phyloP scores from a whole-genome alignment of 2,113 vertebrate genomes.

The Myanophis thanlyinensis region DNA sequence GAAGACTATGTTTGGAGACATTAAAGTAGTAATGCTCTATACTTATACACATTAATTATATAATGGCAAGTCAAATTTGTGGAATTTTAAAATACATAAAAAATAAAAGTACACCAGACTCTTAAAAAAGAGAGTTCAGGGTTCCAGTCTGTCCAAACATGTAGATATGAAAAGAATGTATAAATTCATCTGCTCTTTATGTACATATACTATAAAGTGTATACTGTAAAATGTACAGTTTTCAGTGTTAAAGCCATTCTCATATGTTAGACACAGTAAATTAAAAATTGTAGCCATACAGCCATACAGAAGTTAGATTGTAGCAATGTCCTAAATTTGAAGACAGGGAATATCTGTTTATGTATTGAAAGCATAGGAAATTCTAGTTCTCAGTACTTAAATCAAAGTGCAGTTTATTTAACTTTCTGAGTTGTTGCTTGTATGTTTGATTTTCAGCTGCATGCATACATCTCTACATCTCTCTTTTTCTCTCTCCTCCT shows the following conservation, averaged over 20 bases:
- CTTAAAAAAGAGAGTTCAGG: neutral
- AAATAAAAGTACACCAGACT: neutral
- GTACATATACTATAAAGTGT: too few species aligned
- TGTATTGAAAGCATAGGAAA: neutral
- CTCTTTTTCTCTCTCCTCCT: neutral
- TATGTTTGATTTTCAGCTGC: slow-evolving; percentile 10
- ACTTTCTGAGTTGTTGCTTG: neutral
- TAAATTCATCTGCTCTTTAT: neutral
- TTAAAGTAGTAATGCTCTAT: neutral
- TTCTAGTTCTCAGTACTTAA: slow-evolving; percentile 10
- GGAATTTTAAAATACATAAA: neutral
- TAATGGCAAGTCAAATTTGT: neutral
- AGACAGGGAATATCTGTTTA: neutral
- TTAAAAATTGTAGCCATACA: slow-evolving; percentile 4
- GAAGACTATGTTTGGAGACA: neutral
- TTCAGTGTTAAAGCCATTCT: slow-evolving; percentile 16
- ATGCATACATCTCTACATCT: neutral
- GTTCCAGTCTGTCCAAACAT: neutral
- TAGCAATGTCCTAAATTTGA: neutral
- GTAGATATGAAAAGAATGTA: neutral
- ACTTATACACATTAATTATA: neutral
- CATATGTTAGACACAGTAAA: slow-evolving; percentile 19
- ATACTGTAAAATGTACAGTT: too few species aligned
- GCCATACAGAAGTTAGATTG: neutral
- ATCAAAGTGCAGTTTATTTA: slow-evolving; percentile 6